Conservation (phyloP, 2,113 vertebrate genomes). For the Vulpes lagopus region DNA sequence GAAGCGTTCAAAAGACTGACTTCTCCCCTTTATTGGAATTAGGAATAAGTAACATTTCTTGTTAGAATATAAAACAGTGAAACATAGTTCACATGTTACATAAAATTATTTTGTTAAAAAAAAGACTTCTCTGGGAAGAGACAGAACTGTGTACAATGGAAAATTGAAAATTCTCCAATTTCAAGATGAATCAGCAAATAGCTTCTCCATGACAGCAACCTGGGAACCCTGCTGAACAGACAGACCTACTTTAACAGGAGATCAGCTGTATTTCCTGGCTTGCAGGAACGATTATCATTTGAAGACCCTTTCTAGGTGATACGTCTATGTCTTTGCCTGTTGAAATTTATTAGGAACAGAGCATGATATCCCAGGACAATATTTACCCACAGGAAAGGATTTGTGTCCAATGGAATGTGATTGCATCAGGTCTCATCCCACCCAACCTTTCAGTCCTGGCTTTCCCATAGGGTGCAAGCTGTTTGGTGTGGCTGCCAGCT, state of each 20-base stretch:
- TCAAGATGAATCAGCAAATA: slow-evolving; percentile 75
- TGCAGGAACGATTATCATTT: background rate
- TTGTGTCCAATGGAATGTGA: background rate
- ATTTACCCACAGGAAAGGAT: slow-evolving; percentile 52
- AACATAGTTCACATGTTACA: slow-evolving; percentile 59
- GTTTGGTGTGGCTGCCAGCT: background rate
- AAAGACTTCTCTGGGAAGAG: slow-evolving; percentile 57
- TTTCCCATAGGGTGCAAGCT: background rate
- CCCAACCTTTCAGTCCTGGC: background rate
- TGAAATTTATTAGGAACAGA: slow-evolving; percentile 60
- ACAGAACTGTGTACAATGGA: slow-evolving; percentile 52
- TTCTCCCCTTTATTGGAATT: background rate
- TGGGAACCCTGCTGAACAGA: background rate
- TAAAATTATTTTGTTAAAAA: slow-evolving; percentile 50
- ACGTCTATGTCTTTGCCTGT: background rate
- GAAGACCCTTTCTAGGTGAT: slow-evolving; percentile 36
- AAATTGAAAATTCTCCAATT: slow-evolving; percentile 72
- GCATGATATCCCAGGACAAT: slow-evolving; percentile 11
- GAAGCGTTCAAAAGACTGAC: background rate
- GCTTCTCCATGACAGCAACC: background rate
- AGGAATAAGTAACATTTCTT: slow-evolving; percentile 36
- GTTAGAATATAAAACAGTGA: slow-evolving; percentile 47
- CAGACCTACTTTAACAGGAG: slow-evolving; percentile 34
- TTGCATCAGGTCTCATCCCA: slow-evolving; percentile 55
- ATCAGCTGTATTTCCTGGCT: background rate